Evolutionary conservation across 2,888 invertebrate genomes (phyloP), one percentile per base, ranked within the genome.

Genomic region (Tridacna gigas): DNA sequence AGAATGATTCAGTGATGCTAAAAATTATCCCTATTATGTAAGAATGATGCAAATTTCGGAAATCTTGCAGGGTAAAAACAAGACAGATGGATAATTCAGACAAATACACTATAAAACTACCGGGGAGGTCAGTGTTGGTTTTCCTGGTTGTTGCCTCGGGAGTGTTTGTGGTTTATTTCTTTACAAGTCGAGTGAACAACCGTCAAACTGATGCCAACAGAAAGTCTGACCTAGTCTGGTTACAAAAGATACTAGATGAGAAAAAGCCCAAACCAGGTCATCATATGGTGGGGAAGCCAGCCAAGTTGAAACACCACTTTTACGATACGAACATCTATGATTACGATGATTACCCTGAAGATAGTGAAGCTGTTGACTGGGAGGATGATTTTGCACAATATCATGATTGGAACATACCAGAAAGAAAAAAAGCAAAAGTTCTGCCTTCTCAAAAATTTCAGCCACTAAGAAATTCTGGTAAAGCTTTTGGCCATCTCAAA

Each of bases 81-180:
- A 37, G 20, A 56, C 20, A 20, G 56, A 56, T 20, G 56, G 67
- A 67, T 12, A 66, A 26, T 26, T 18, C 25, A n/a, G 69, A 69
- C 69, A 69, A 47, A 45, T 45, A 45, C 22, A 25, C 71, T 4
- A 71, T 71, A 12, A 71, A 51, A 26, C 48, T 71, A 47, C 71
- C 71, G 0, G 71, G 48, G 9, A 48, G 26, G n/a, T 71, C 71
- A 4, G 15, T 71, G 13, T 13, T 51, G 22, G 51, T 71, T 20
- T 71, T 71, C 26, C 5, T 71, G 4, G 18, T 25, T 22, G 48
- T 71, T 13, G 71, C 71, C 18, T 71, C 71, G 25, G 45, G 71
- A 7, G 71, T 71, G n/a, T 71, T 48, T 51, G 51, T 71, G 25
- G 71, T 71, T 5, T 71, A 71, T 51, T 71, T 51, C n/a, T 71